Evolutionary conservation across 2,113 vertebrate species (phyloP).

Genomic region (Lampris incognitus): DNA sequence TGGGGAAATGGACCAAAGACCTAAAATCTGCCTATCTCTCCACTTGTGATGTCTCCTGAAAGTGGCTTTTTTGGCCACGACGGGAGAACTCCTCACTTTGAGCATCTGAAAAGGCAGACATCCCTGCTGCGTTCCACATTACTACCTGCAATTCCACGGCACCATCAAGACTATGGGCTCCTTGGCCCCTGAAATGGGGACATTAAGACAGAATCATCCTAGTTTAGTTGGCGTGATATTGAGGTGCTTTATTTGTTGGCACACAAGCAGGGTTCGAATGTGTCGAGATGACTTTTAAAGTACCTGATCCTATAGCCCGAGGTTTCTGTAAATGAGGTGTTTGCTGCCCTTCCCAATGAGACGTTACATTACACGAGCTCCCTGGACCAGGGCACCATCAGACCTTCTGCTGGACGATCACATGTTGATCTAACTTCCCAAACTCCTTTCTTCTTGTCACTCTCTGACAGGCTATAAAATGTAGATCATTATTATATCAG

Average conservation of each 20-base stretch:
- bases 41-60: slow-evolving; percentile 69
- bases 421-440: slow-evolving; percentile 48
- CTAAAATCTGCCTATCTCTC: slow-evolving; percentile 78
- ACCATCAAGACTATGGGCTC: slow-evolving; percentile 75
- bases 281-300: slow-evolving; percentile 79
- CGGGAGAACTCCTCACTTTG: slow-evolving; percentile 72
- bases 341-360: slow-evolving; percentile 80
- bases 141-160: slow-evolving; percentile 65
- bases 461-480: background rate
- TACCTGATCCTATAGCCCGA: slow-evolving; percentile 77
- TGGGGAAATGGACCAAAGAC: slow-evolving; percentile 78
- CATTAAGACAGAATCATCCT: slow-evolving; percentile 85
- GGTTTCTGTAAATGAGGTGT: slow-evolving; percentile 80
- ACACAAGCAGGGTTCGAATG: slow-evolving; percentile 69
- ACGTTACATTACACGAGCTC: slow-evolving; percentile 75
- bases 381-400: slow-evolving; percentile 22
- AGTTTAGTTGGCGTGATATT: slow-evolving; percentile 80
- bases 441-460: slow-evolving; percentile 24
- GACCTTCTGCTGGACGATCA: slow-evolving; percentile 37
- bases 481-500: no score
- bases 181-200: slow-evolving; percentile 81
- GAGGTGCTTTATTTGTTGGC: slow-evolving; percentile 76
- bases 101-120: slow-evolving; percentile 70
- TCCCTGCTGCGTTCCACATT: slow-evolving; percentile 75
- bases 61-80: slow-evolving; percentile 63